These are phyloP conservation scores for Apotomis turbidana DNA, from an alignment of 2,888 invertebrate genomes.

Conservation along the genomic window DNA sequence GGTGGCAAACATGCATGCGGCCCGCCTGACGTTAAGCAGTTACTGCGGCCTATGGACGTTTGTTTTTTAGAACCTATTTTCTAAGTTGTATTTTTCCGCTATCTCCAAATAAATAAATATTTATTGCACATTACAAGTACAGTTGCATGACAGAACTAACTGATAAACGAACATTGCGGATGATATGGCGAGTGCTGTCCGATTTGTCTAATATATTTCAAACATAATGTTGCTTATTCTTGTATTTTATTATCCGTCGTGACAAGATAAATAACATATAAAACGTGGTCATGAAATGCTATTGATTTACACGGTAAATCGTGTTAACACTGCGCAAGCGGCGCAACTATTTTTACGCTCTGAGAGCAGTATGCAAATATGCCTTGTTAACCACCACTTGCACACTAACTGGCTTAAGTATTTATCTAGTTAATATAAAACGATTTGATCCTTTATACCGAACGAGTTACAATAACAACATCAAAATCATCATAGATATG, in stretches of 20 bases:
- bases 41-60: too few relatives aligned
- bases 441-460: neutral
- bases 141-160: too few relatives aligned
- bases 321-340: conserved; percentile 54
- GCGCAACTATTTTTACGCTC: conserved; percentile 71
- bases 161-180: too few relatives aligned
- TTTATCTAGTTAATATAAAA: neutral
- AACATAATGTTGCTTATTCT: neutral
- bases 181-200: neutral
- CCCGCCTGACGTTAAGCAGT: too few relatives aligned
- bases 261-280: neutral
- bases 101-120: too few relatives aligned
- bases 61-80: too few relatives aligned
- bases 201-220: neutral
- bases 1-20: too few relatives aligned
- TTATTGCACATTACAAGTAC: too few relatives aligned
- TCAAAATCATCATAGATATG: too few relatives aligned
- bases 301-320: conserved; percentile 6
- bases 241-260: neutral
- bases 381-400: conserved; percentile 59
- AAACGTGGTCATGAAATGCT: conserved; percentile 1
- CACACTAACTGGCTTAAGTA: conserved; percentile 14
- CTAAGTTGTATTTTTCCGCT: too few relatives aligned
- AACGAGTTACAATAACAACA: too few relatives aligned
- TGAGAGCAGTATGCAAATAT: conserved; percentile 70